Conservation (phyloP, 2,888 invertebrate genomes). For the Galerucella nymphaeae region DNA sequence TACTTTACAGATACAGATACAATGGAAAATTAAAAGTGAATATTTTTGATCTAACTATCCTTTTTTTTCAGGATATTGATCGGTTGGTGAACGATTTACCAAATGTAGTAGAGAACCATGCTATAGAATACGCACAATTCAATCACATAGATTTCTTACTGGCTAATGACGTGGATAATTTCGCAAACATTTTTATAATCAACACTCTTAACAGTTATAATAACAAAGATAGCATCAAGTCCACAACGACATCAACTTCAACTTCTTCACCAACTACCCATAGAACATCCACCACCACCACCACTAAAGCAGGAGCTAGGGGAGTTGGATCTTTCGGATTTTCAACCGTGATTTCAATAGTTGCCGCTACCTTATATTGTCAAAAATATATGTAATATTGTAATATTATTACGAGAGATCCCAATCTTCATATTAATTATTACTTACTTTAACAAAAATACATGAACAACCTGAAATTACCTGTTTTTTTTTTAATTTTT, state of each 20-base stretch:
- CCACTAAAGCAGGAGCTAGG: not conserved
- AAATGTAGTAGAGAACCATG: constrained; percentile 48
- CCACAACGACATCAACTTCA: constrained; percentile 6
- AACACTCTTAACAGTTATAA: constrained; percentile 34
- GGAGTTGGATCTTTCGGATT: not conserved
- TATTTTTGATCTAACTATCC: constrained; percentile 37
- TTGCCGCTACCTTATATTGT: too few relatives aligned
- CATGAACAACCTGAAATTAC: too few relatives aligned
- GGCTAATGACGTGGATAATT: constrained; percentile 42
- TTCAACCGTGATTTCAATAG: too few relatives aligned
- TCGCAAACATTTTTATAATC: constrained; percentile 30
- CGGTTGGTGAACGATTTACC: constrained; percentile 66
- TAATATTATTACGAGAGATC: too few relatives aligned
- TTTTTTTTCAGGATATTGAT: constrained; percentile 67
- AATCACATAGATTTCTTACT: constrained; percentile 50
- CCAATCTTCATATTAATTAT: too few relatives aligned
- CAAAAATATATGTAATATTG: too few relatives aligned
- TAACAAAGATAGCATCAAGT: constrained; percentile 1
- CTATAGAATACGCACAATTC: constrained; percentile 36
- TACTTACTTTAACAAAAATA: too few relatives aligned
- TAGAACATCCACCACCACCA: too few relatives aligned
- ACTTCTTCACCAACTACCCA: not conserved
- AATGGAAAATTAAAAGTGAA: too few relatives aligned
- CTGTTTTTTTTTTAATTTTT: too few relatives aligned
- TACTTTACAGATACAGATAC: too few relatives aligned